Conservation (phyloP, 1,140 invertebrate species). For the Myzus persicae region DNA sequence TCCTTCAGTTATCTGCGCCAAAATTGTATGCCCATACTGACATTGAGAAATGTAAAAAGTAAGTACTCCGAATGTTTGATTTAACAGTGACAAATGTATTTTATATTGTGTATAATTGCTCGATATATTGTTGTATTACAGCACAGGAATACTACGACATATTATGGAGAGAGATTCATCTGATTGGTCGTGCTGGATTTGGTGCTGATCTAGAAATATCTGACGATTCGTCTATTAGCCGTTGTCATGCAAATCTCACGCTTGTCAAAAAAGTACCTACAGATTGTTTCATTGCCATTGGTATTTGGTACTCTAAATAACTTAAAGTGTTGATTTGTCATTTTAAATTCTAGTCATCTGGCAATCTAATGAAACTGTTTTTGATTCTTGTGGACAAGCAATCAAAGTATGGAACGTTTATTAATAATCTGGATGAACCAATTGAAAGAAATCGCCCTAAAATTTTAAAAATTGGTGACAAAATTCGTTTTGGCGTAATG, state of each 20-base stretch:
- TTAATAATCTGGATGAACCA: not conserved
- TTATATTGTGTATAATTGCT: not conserved
- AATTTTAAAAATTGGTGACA: not conserved
- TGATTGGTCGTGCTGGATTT: conserved; percentile 19
- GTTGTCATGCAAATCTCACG: conserved; percentile 35
- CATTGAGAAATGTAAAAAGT: conserved; percentile 33
- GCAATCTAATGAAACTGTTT: not conserved
- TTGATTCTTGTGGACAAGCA: not conserved
- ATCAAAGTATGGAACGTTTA: conserved; percentile 55
- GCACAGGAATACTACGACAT: conserved; percentile 23
- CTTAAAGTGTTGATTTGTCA: not conserved
- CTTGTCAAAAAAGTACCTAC: not conserved
- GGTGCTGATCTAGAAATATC: conserved; percentile 53
- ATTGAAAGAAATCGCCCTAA: not conserved
- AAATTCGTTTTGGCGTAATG: conserved; percentile 43
- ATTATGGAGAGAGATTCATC: not conserved
- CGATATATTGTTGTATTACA: not conserved
- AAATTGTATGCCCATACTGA: not conserved
- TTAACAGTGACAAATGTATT: not conserved
- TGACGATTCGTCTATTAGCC: conserved; percentile 43
- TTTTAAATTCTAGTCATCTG: conserved; percentile 3
- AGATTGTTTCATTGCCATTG: not conserved
- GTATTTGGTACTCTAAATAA: not conserved
- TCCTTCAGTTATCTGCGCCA: too few species aligned
- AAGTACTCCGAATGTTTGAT: not conserved